Conservation (phyloP, 1,140 invertebrate genomes). For the Camponotus pennsylvanicus region DNA sequence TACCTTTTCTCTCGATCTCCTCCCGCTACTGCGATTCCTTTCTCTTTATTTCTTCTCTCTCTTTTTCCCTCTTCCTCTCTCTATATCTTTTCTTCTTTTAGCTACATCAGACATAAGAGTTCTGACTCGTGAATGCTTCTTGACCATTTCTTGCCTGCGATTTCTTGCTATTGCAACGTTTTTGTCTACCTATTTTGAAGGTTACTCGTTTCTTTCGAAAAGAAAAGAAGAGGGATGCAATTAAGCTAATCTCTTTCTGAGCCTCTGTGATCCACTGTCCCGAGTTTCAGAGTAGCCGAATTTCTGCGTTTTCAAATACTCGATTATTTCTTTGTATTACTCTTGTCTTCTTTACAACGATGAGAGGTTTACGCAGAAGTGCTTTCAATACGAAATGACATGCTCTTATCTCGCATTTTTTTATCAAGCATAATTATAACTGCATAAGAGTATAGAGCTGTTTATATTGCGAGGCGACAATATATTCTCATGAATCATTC, state of each 20-base stretch:
- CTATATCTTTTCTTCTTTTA: background rate
- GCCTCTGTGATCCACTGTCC: background rate
- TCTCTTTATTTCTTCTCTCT: slow-evolving; percentile 30
- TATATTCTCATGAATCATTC: slow-evolving; percentile 48
- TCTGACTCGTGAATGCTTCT: slow-evolving; percentile 37
- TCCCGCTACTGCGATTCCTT: slow-evolving; percentile 42
- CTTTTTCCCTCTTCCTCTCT: slow-evolving; percentile 16
- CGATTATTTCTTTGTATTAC: slow-evolving; percentile 14
- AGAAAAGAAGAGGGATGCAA: background rate
- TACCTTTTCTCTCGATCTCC: slow-evolving; percentile 67
- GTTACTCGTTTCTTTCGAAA: slow-evolving; percentile 64
- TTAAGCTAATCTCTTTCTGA: slow-evolving; percentile 36
- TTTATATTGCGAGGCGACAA: slow-evolving; percentile 16
- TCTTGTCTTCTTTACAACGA: background rate
- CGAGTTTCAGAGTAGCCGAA: slow-evolving; percentile 27
- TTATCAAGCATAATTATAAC: slow-evolving; percentile 40
- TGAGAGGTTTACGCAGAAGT: slow-evolving; percentile 18
- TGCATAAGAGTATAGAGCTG: background rate
- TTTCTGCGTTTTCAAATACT: slow-evolving; percentile 17
- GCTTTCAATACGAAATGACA: background rate
- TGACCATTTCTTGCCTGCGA: slow-evolving; percentile 32
- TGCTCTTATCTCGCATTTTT: slow-evolving; percentile 2
- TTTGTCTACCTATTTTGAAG: slow-evolving; percentile 69
- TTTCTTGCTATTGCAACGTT: slow-evolving; percentile 74
- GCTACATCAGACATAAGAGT: slow-evolving; percentile 31